Base-by-base conservation (phyloP, 2,113 vertebrate genomes). In the Mesoclemmys tuberculata region DNA sequence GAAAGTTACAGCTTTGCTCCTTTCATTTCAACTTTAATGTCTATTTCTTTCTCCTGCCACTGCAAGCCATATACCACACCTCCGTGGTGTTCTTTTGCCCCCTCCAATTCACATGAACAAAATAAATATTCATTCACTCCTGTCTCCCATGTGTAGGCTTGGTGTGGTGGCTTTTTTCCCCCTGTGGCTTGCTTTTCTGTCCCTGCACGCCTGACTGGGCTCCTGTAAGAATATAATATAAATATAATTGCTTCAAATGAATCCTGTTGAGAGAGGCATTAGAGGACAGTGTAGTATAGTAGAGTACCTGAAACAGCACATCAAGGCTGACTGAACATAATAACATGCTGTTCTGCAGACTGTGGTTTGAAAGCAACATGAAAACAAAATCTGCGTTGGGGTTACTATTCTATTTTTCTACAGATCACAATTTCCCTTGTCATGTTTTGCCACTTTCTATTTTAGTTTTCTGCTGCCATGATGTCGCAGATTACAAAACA, bases 351-450 rank as follows among this genome's bases (percentile, higher is more conserved):
- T 85, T 89, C 75, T 89, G 80, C 80, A 90, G 90, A 68, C n/a
- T 71, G 41, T 44, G 52, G 19, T 48, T 52, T 78, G 51, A 80
- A 95, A 81, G 58, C 88, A 88, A 56, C 49, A 46, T 0, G 26
- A 90, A 92, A 92, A 49, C 56, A 90, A 41, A 95, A 89, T 93
- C 68, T 41, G 87, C 89, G 68, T 10, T n/a, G 84, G 58, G 46
- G 5, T 26, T 83, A 18, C 54, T 89, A 10, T 64, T 55, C 31
- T 13, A n/a, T 24, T 12, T 27, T 74, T 87, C 14, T 1, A 54
- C 48, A 87, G 10, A 38, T 29, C 52, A 5, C 80, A 75, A 81
- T 90, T 95, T 96, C 46, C 77, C 21, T 86, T 51, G 44, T 16
- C 79, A 10, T 74, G 24, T 88, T 95, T 94, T 84, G 35, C 24